A percentile compares a stretch with the other conserved stretches of the same genome.
Evolutionary conservation across 1,140 invertebrate genomes (phyloP).

Genomic region (Bombus difficillimus): DNA sequence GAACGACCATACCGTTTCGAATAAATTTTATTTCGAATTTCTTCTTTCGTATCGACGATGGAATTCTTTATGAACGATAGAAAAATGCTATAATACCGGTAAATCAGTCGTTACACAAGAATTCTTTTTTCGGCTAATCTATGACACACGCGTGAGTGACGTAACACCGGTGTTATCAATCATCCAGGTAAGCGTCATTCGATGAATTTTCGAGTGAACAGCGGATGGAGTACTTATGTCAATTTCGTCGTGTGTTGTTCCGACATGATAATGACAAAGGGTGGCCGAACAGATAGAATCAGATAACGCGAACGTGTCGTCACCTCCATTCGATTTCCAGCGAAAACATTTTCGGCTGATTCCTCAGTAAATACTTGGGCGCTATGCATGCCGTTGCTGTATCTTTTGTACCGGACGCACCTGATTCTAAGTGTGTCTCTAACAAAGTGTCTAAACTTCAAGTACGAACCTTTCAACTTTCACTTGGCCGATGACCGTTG

Average conservation of each 20-base stretch:
- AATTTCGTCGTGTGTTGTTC: background rate
- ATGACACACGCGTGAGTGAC: conserved; percentile 40
- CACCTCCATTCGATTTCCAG: conserved; percentile 49
- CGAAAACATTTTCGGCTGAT: conserved; percentile 47
- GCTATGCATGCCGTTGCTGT: conserved; percentile 27
- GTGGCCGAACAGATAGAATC: conserved; percentile 54
- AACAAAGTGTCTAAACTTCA: too few species aligned
- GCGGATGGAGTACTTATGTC: conserved; percentile 25
- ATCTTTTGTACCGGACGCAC: background rate
- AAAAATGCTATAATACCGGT: background rate
- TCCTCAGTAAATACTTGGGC: conserved; percentile 52
- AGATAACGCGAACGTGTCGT: conserved; percentile 63
- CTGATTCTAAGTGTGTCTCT: background rate
- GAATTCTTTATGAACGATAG: background rate
- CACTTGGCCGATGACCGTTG: background rate
- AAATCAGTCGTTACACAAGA: conserved; percentile 30
- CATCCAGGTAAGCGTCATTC: conserved; percentile 4
- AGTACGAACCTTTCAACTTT: background rate
- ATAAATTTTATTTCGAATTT: background rate
- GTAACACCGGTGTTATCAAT: conserved; percentile 34
- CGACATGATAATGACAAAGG: conserved; percentile 53
- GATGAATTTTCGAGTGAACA: conserved; percentile 8
- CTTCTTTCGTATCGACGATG: background rate
- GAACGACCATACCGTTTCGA: too few species aligned
- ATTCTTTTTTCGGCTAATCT: conserved; percentile 37